These are phyloP conservation scores for Mythimna vitellina DNA, from an alignment of 2,888 invertebrate genomes.

Conservation along the genomic window DNA sequence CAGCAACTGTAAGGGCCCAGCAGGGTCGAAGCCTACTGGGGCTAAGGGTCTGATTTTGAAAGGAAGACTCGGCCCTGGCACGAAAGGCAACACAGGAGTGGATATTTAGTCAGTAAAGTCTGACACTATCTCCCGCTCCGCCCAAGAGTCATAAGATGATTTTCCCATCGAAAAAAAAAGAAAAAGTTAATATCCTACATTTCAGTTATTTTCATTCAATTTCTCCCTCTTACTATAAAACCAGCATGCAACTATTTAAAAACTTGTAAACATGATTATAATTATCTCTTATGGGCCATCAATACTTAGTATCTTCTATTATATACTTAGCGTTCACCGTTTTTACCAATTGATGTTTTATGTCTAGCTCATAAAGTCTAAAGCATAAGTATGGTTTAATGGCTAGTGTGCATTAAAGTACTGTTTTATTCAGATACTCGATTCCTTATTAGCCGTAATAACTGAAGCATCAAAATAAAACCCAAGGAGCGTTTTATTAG, in stretches of 20 bases:
- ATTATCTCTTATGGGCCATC: constrained; percentile 15
- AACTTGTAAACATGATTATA: constrained; percentile 12
- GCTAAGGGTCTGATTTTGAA: no score
- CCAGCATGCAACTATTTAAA: constrained; percentile 17
- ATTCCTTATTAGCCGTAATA: constrained; percentile 52
- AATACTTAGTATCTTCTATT: constrained; percentile 20
- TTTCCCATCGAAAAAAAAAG: no score
- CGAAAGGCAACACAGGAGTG: no score
- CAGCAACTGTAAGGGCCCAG: no score
- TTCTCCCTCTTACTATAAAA: background rate
- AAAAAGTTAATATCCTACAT: no score
- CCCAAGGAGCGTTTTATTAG: constrained; percentile 26
- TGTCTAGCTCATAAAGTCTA: constrained; percentile 31
- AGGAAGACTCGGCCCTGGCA: no score
- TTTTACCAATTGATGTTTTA: constrained; percentile 46
- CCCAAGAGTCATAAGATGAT: no score
- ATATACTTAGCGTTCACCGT: constrained; percentile 20
- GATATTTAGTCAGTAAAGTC: no score
- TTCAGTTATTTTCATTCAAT: background rate
- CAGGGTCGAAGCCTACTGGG: no score
- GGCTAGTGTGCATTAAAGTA: constrained; percentile 23
- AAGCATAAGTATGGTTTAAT: constrained; percentile 34
- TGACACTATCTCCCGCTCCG: no score
- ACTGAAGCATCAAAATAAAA: constrained; percentile 45
- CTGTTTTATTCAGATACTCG: constrained; percentile 45